These are phyloP conservation scores for Chironomus striatipennis DNA, from an alignment of 1,140 invertebrate species.

Conservation along the genomic window DNA sequence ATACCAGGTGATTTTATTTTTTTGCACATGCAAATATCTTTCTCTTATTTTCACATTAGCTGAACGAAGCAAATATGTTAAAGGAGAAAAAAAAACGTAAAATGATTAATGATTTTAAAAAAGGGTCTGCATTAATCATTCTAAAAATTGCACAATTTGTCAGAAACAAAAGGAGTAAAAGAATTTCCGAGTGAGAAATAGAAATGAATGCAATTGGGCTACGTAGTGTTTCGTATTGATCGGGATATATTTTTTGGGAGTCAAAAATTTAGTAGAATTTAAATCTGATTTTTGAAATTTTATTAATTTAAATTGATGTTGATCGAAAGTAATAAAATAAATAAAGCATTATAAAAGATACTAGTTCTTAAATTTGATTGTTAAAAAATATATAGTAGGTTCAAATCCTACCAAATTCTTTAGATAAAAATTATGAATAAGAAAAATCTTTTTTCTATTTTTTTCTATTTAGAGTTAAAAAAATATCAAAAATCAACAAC, in stretches of 20 bases:
- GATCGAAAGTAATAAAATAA: too few species aligned
- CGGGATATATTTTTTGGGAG: background rate
- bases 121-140: background rate
- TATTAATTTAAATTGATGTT: too few species aligned
- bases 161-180: background rate
- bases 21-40: constrained; percentile 13
- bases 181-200: background rate
- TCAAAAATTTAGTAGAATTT: too few species aligned
- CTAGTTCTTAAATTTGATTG: too few species aligned
- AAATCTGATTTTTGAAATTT: too few species aligned
- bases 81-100: background rate
- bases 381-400: too few species aligned
- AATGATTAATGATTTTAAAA: background rate
- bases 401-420: too few species aligned
- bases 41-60: background rate
- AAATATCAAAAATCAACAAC: too few species aligned
- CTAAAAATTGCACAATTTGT: constrained; percentile 1
- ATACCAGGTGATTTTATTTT: background rate
- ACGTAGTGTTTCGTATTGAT: background rate
- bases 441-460: too few species aligned
- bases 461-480: too few species aligned
- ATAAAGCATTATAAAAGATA: too few species aligned
- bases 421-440: too few species aligned
- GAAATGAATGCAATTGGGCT: background rate
- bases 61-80: background rate